Evolutionary conservation across 2,797 vertebrate species (phyloP).

Genomic region (Epinephelus awoara): DNA sequence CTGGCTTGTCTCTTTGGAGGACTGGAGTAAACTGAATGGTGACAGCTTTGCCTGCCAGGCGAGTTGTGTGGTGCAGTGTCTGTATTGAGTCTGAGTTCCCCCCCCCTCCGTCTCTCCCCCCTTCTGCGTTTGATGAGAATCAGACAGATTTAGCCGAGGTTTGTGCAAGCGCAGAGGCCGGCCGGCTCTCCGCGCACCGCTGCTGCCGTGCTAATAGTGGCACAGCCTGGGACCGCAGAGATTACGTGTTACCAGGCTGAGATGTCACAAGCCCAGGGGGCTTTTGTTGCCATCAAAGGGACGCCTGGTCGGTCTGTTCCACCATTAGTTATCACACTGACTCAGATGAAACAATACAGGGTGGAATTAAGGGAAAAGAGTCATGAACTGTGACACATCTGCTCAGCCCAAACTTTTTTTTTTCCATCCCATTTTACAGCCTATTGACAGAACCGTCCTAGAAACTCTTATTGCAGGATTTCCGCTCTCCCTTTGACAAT

Average conservation of each 20-base stretch:
- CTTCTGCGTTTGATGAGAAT: constrained; percentile 66
- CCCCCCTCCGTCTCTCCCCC: background rate
- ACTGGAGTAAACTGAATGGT: constrained; percentile 68
- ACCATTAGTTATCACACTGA: constrained; percentile 66
- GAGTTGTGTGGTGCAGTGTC: constrained; percentile 72
- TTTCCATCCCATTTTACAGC: constrained; percentile 54
- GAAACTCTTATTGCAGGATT: constrained; percentile 60
- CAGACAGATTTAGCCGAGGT: constrained; percentile 70
- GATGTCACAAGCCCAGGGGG: constrained; percentile 64
- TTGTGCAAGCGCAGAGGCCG: constrained; percentile 67
- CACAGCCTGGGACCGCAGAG: constrained; percentile 76
- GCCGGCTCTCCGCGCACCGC: constrained; percentile 17
- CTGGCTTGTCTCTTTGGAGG: constrained; percentile 75
- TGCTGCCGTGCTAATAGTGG: constrained; percentile 58
- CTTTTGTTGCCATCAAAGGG: constrained; percentile 75
- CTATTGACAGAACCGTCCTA: constrained; percentile 54
- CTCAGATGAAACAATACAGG: constrained; percentile 59
- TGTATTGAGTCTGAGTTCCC: constrained; percentile 70
- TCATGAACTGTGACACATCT: constrained; percentile 62
- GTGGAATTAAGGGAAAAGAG: constrained; percentile 42
- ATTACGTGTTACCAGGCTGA: constrained; percentile 72
- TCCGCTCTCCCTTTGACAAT: constrained; percentile 66
- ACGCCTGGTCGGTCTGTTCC: constrained; percentile 65
- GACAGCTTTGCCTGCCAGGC: constrained; percentile 76
- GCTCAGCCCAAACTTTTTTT: constrained; percentile 42